phyloP scores from a whole-genome alignment of 2,113 vertebrate species.

The Dromiciops gliroides region DNA sequence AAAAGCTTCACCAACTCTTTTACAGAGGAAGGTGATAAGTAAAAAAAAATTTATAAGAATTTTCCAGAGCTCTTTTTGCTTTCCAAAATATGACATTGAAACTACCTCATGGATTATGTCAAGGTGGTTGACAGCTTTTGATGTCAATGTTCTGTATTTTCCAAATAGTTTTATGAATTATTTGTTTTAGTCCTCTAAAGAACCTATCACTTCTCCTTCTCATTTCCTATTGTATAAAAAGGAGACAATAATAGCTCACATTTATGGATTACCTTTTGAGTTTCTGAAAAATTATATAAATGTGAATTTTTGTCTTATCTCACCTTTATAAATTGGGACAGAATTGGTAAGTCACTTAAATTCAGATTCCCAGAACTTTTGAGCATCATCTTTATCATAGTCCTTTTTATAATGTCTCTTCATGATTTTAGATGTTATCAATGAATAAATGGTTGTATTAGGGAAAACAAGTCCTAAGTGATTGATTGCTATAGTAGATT shows the following conservation, averaged over 20 bases:
- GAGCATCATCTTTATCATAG: not conserved
- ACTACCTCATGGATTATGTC: not conserved
- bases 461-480: not conserved
- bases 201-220: not conserved
- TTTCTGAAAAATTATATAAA: not conserved
- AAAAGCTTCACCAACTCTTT: not conserved
- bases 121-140: not conserved
- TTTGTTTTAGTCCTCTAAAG: not conserved
- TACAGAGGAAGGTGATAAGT: not conserved
- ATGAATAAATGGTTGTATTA: not conserved
- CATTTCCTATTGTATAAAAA: not conserved
- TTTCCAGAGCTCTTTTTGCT: slow-evolving; percentile 4
- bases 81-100: not conserved
- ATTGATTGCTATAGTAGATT: not conserved
- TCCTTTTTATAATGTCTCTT: not conserved
- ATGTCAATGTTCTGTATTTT: not conserved
- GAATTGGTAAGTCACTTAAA: not conserved
- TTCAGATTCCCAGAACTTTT: not conserved
- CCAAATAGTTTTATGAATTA: slow-evolving; percentile 7
- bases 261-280: not conserved
- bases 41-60: slow-evolving; percentile 12
- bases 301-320: not conserved
- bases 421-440: not conserved
- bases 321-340: not conserved
- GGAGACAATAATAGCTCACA: not conserved